Evolutionary conservation across 2,113 vertebrate species (phyloP).

Genomic region (Aptenodytes patagonicus): DNA sequence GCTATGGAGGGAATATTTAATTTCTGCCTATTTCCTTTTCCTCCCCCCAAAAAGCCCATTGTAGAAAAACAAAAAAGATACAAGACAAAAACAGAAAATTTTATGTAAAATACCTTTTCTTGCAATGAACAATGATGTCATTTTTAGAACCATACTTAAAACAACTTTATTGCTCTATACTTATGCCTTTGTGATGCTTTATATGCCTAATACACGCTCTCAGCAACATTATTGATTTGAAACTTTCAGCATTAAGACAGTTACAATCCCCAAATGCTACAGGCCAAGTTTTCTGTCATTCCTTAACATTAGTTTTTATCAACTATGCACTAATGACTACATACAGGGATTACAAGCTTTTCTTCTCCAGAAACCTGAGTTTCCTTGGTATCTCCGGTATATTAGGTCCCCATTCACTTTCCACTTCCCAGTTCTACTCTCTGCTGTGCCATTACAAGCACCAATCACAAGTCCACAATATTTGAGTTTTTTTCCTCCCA

Average conservation of each 20-base stretch:
- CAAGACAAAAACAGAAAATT: not conserved
- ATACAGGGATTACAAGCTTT: not conserved
- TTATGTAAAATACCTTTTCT: not conserved
- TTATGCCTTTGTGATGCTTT: not conserved
- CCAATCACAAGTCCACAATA: not conserved
- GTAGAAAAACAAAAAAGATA: not conserved
- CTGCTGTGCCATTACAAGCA: not conserved
- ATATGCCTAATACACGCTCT: not conserved
- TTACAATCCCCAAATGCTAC: not conserved
- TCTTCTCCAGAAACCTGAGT: not conserved
- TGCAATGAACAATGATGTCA: not conserved
- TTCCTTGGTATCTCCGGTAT: fast-evolving
- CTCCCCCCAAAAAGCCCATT: not conserved
- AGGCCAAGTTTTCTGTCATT: not conserved
- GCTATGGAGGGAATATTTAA: not conserved
- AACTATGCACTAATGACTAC: not conserved
- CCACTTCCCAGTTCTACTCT: not conserved
- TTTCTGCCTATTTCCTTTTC: not conserved
- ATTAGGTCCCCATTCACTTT: not conserved
- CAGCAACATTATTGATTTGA: not conserved
- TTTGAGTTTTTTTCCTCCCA: not conserved
- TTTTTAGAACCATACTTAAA: not conserved
- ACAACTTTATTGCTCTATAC: not conserved
- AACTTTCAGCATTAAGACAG: not conserved
- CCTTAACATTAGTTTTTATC: not conserved